Evolutionary conservation across 2,797 vertebrate species (phyloP), one percentile per base, ranked within the genome.

Genomic region (Lutjanus campechanus): DNA sequence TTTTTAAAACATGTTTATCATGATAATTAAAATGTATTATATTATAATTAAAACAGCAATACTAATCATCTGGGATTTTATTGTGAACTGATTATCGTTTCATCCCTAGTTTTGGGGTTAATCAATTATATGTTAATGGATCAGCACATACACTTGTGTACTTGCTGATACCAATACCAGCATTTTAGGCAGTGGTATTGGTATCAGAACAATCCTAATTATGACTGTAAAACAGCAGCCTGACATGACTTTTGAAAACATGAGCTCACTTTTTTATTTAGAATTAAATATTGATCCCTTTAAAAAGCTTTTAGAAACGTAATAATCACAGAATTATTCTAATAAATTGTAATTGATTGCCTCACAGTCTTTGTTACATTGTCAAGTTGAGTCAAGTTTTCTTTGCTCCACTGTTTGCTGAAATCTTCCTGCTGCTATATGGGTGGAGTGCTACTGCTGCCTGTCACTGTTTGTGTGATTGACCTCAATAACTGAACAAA

Each of bases 401-500:
- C 0, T 41, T 55, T 69, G 3, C 55, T 59, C 0, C 16, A 7
- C 7, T 20, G 12, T 41, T 62, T 56, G 44, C 70, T 68, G 5
- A n/a, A 36, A 44, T 41, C 5, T 3, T 76, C n/a, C 22, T 72
- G 6, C 22, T 72, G 6, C 3, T 3, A 6, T 36, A 16, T 72
- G 73, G 71, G 69, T 76, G 73, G 43, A 74, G 40, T n/a, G 29
- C 12, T 29, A 1, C 59, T 60, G 17, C 1, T 51, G 5, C 36
- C 65, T 47, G 7, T 74, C 49, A 25, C 13, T 20, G 17, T 69
- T 43, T 40, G 17, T 47, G 9, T 51, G 19, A 70, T 8, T 63
- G 50, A 79, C 41, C 43, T 85, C 12, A 73, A 1, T 43, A 54
- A 77, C 36, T 74, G 20, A 36, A 6, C 9, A 4, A 82, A 67